A percentile compares a stretch with the other conserved stretches of the same genome.
Evolutionary conservation across 2,113 vertebrate species (phyloP).

Genomic region (Channa maculata): DNA sequence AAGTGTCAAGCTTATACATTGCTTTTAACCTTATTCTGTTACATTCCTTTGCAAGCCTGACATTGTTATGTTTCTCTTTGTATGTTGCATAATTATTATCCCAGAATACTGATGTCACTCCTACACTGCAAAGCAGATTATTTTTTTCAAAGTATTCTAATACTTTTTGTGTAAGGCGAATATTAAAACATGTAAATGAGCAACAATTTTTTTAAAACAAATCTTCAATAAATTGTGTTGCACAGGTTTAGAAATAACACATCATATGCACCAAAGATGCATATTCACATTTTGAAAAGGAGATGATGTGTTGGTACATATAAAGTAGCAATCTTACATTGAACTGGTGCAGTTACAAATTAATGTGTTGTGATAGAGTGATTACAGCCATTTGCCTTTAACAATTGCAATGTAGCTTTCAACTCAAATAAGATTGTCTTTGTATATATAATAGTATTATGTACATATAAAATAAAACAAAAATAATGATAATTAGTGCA

Average conservation of each 20-base stretch:
- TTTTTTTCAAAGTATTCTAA: too few relatives aligned
- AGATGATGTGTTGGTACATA: conserved; percentile 8
- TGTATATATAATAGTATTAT: background rate
- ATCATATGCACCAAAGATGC: background rate
- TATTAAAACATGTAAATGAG: too few relatives aligned
- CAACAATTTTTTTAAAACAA: too few relatives aligned
- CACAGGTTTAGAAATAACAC: too few relatives aligned
- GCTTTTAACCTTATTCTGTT: background rate
- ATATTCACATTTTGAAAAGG: conserved; percentile 17
- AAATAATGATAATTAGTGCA: too few relatives aligned
- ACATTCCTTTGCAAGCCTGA: background rate
- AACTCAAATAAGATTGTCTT: background rate
- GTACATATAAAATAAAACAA: too few relatives aligned
- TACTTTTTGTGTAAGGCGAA: too few relatives aligned
- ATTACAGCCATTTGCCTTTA: conserved; percentile 1
- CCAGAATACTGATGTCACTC: too few relatives aligned
- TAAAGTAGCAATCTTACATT: background rate
- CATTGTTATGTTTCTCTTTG: background rate
- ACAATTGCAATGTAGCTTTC: conserved; percentile 1
- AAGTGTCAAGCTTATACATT: background rate
- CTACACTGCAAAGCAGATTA: too few relatives aligned
- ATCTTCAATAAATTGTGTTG: too few relatives aligned
- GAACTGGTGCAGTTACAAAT: background rate
- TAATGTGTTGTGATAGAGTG: conserved; percentile 3
- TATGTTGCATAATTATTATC: too few relatives aligned